Percentiles rank a stretch among this genome's conserved stretches.
These are phyloP conservation scores for Arctocebus calabarensis DNA, from an alignment of 2,797 vertebrate genomes.

Conservation along the genomic window DNA sequence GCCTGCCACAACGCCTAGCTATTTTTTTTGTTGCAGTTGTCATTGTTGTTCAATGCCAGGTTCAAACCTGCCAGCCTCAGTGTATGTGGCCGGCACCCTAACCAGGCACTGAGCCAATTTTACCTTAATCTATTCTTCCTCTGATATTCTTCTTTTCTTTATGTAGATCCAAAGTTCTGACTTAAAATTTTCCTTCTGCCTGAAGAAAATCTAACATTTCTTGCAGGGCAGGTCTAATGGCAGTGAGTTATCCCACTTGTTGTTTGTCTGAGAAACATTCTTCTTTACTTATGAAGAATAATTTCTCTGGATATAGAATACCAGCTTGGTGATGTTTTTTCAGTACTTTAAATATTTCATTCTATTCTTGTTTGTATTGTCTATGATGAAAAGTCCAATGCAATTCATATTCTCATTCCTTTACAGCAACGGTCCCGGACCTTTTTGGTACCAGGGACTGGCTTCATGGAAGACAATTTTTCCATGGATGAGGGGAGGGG, in stretches of 20 bases:
- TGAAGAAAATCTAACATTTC: slow-evolving; percentile 37
- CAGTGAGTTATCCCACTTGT: not conserved
- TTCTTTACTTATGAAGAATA: slow-evolving; percentile 14
- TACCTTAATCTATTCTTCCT: slow-evolving; percentile 27
- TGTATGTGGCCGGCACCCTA: no score
- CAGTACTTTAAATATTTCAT: not conserved
- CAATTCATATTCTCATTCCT: not conserved
- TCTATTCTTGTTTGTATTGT: not conserved
- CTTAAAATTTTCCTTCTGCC: not conserved
- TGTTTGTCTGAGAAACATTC: not conserved
- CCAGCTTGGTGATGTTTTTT: slow-evolving; percentile 1
- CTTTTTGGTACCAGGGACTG: no score
- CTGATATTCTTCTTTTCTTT: not conserved
- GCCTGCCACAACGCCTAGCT: no score
- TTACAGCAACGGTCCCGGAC: not conserved
- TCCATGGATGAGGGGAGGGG: no score
- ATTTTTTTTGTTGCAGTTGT: no score
- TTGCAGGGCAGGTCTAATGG: not conserved
- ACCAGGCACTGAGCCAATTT: not conserved
- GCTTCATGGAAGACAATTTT: no score
- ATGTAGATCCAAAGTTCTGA: not conserved
- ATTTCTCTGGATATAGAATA: slow-evolving; percentile 23
- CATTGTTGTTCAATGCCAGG: no score
- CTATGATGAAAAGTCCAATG: slow-evolving; percentile 13
- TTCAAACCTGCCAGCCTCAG: no score